Base-by-base conservation (phyloP, 2,888 invertebrate genomes). In the Lasioglossum villosulum region DNA sequence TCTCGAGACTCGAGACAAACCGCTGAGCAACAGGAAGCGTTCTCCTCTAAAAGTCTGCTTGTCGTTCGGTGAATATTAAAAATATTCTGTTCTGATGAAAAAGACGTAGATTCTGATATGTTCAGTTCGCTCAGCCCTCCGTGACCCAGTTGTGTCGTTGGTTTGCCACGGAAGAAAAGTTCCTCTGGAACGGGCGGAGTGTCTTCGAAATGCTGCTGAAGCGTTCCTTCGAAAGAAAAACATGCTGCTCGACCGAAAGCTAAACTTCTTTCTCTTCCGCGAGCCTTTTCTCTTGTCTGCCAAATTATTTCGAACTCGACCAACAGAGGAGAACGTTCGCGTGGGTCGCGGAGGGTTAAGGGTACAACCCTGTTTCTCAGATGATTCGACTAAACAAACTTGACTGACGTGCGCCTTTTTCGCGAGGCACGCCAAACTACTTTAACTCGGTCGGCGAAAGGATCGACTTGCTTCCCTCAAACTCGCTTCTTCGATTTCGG, bases 81-180 rank as follows among this genome's bases (percentile, higher is more conserved):
- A 84, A 84, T 84, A 84, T 84, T 83, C 78, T 84, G 83, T 84
- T 84, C 75, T 75, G 84, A 83, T 84, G 84, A 84, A 84, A 84
- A 84, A 84, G 83, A 84, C 63, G 83, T 84, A 83, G 78, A 83
- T 83, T 83, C 78, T 83, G 84, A 83, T 84, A 83, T 84, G 83
- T 84, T 84, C 83, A 78, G 75, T 84, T 84, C 56, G 63, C 84
- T 78, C 59, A 84, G 74, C 83, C 84, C 84, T 83, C 83, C 78
- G 75, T 56, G 83, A 83, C 78, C 27, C 84, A 83, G 42, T 39
- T 19, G 45, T 37, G 42, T 16, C 59, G 16, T 30, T 30, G 59
- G 6, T 8, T 3, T 0, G 1, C 16, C 52, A 39, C 19, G 12
- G 6, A 39, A 39, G 19, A 52, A 23, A 52, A 52, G 23, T 52